These are phyloP conservation scores for Perognathus longimembris DNA, from an alignment of 2,113 vertebrate genomes.

Conservation along the genomic window DNA sequence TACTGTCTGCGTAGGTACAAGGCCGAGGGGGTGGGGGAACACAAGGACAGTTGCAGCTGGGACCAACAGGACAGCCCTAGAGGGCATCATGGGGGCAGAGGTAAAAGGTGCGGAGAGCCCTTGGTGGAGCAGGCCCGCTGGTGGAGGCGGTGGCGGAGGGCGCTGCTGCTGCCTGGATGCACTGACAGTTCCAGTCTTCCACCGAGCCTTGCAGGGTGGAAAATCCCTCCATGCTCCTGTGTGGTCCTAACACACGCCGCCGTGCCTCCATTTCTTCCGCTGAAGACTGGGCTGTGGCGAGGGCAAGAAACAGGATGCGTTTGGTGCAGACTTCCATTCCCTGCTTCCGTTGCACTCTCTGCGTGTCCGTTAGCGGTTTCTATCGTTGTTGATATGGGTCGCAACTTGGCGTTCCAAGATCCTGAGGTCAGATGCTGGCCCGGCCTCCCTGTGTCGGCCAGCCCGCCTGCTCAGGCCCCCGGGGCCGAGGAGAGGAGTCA, in stretches of 20 bases:
- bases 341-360: neutral
- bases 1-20: neutral
- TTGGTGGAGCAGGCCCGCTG: neutral
- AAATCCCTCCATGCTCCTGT: too few relatives aligned
- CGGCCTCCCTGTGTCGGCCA: neutral
- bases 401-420: neutral
- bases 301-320: neutral
- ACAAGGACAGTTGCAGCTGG: rapidly evolving
- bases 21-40: neutral
- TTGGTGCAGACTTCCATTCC: neutral
- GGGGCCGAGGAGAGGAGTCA: neutral
- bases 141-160: neutral
- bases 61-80: rapidly evolving
- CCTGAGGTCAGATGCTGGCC: neutral
- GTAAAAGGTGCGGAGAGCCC: too few relatives aligned
- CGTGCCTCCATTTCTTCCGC: neutral
- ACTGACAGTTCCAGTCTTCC: neutral
- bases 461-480: neutral
- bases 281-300: neutral
- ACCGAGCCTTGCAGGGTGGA: neutral
- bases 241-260: neutral
- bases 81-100: neutral
- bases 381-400: neutral
- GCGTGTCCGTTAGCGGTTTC: neutral
- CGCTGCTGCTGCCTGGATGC: too few relatives aligned